These are phyloP conservation scores for Nineta flava DNA, from an alignment of 2,888 invertebrate species.

Conservation along the genomic window DNA sequence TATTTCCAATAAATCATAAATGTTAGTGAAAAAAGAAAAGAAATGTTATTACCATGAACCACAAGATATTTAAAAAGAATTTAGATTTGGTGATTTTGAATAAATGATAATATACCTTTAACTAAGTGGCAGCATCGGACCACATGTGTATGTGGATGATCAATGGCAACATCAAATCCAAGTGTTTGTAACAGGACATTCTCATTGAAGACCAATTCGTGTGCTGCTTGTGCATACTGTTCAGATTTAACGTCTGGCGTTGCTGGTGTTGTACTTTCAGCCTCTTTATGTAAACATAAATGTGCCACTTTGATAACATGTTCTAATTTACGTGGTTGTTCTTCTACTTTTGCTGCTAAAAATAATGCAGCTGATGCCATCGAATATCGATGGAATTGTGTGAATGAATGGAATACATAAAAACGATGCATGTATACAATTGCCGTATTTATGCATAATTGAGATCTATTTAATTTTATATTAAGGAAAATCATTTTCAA, in stretches of 20 bases:
- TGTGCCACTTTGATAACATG: conserved; percentile 88
- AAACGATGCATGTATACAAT: conserved; percentile 99
- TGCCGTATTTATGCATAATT: conserved; percentile 95
- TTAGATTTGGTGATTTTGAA: no score
- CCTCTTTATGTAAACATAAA: conserved; percentile 63
- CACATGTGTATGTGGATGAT: conserved; percentile 96
- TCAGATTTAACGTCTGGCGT: conserved; percentile 63
- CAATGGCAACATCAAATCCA: conserved; percentile 95
- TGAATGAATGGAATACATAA: conserved; percentile 96
- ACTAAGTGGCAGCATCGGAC: conserved; percentile 92
- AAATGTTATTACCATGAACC: no score
- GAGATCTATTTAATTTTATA: conserved; percentile 46
- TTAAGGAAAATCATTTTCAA: conserved; percentile 10
- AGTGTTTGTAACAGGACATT: conserved; percentile 92
- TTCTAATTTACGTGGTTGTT: conserved; percentile 93
- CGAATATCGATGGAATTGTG: conserved; percentile 84
- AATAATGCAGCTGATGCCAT: conserved; percentile 92
- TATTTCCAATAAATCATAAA: no score
- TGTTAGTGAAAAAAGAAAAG: no score
- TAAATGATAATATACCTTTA: conserved; percentile 49
- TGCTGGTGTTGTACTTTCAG: conserved; percentile 43
- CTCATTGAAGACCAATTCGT: conserved; percentile 92
- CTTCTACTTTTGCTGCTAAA: conserved; percentile 94
- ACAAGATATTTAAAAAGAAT: no score
- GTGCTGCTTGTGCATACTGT: conserved; percentile 59